These are phyloP conservation scores for Hirundo rustica DNA, from an alignment of 2,797 vertebrate genomes.

Conservation along the genomic window DNA sequence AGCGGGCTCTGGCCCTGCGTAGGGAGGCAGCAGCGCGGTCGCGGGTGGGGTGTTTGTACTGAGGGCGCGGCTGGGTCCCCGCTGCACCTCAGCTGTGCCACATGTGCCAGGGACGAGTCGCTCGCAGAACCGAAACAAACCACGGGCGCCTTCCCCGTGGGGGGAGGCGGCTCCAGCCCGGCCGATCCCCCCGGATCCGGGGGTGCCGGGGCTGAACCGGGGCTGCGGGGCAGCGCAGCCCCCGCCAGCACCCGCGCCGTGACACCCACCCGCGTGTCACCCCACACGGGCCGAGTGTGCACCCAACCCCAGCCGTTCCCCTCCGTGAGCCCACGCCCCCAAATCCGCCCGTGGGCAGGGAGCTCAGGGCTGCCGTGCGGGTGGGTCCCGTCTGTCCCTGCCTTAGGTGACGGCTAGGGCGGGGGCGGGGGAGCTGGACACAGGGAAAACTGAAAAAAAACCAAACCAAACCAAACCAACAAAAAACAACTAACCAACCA, in stretches of 20 bases:
- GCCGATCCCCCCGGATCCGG: too few species aligned
- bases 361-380: accelerated
- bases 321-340: accelerated
- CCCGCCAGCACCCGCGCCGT: background rate
- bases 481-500: too few species aligned
- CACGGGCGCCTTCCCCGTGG: background rate
- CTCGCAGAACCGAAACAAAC: background rate
- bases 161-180: background rate
- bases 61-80: background rate
- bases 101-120: background rate
- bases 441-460: background rate
- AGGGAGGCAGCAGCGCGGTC: background rate
- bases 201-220: background rate
- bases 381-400: accelerated
- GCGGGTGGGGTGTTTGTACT: accelerated
- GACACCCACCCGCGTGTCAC: background rate
- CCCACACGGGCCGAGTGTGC: accelerated
- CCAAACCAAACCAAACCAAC: too few species aligned
- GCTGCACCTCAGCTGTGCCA: background rate
- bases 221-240: background rate
- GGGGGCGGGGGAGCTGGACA: background rate
- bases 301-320: background rate
- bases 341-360: background rate
- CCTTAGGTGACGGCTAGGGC: background rate
- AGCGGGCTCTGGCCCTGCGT: background rate